Percentiles rank a stretch among this genome's conserved stretches.
These are phyloP conservation scores for Temnothorax ravouxi DNA, from an alignment of 2,888 invertebrate genomes.

Conservation along the genomic window DNA sequence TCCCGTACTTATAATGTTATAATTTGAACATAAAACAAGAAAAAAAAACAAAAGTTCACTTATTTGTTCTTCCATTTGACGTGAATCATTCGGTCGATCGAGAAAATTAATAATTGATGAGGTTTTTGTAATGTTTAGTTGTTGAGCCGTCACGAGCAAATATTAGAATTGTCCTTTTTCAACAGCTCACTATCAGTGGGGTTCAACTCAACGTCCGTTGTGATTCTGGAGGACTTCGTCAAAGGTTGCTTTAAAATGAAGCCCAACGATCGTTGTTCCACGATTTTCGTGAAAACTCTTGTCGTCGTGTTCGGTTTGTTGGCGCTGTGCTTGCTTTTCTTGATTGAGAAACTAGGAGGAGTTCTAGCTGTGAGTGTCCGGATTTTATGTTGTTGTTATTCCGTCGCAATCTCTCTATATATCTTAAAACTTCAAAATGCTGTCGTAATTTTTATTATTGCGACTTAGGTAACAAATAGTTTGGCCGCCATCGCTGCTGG, in stretches of 20 bases:
- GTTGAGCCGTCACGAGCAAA: neutral
- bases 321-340: constrained; percentile 90
- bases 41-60: neutral
- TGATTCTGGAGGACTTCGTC: constrained; percentile 93
- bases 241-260: constrained; percentile 90
- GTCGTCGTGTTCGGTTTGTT: constrained; percentile 89
- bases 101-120: constrained; percentile 1
- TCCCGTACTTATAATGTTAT: neutral
- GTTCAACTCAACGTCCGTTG: constrained; percentile 94
- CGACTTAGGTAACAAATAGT: constrained; percentile 89
- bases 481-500: constrained; percentile 94
- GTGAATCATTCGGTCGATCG: neutral
- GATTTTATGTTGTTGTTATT: neutral
- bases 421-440: neutral
- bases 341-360: constrained; percentile 92
- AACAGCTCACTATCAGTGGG: constrained; percentile 95
- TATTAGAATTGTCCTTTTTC: constrained; percentile 43
- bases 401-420: neutral
- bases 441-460: constrained; percentile 1
- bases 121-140: neutral
- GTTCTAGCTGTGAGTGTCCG: constrained; percentile 90
- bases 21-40: neutral
- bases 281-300: constrained; percentile 89
- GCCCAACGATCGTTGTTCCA: constrained; percentile 89
- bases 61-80: neutral